These are phyloP conservation scores for Sympetrum striolatum DNA, from an alignment of 2,888 invertebrate genomes.

Conservation along the genomic window DNA sequence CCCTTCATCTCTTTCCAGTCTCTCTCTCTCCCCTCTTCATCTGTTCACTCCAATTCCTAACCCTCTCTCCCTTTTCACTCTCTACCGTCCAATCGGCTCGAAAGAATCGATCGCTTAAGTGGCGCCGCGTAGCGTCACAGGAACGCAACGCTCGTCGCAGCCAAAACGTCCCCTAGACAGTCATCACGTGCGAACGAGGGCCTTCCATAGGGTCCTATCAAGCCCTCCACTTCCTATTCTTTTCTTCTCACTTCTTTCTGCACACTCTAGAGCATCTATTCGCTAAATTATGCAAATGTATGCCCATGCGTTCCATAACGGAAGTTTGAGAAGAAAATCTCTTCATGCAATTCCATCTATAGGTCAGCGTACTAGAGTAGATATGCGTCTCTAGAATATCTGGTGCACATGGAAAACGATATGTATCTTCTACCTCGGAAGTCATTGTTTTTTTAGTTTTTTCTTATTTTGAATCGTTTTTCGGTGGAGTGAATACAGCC, in stretches of 20 bases:
- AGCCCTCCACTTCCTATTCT: background rate
- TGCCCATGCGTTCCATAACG: too few relatives aligned
- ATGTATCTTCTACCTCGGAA: too few relatives aligned
- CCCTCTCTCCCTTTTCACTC: background rate
- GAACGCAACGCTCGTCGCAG: background rate
- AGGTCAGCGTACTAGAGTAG: too few relatives aligned
- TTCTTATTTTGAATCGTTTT: too few relatives aligned
- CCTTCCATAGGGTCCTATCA: background rate
- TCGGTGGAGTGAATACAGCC: too few relatives aligned
- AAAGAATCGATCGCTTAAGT: slow-evolving; percentile 27
- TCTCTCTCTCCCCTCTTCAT: background rate
- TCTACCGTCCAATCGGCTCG: slow-evolving; percentile 7
- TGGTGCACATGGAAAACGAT: too few relatives aligned
- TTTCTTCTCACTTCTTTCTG: background rate
- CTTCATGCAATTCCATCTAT: too few relatives aligned
- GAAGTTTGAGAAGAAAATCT: too few relatives aligned
- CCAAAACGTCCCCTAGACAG: background rate
- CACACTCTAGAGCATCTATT: background rate
- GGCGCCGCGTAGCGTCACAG: slow-evolving; percentile 12
- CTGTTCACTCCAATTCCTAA: background rate
- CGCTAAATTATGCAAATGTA: background rate
- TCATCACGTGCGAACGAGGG: background rate
- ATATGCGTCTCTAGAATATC: too few relatives aligned
- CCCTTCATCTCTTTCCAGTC: background rate
- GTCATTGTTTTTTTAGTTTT: too few relatives aligned